Conservation (phyloP, 2,797 vertebrate genomes). For the Psittacula echo region DNA sequence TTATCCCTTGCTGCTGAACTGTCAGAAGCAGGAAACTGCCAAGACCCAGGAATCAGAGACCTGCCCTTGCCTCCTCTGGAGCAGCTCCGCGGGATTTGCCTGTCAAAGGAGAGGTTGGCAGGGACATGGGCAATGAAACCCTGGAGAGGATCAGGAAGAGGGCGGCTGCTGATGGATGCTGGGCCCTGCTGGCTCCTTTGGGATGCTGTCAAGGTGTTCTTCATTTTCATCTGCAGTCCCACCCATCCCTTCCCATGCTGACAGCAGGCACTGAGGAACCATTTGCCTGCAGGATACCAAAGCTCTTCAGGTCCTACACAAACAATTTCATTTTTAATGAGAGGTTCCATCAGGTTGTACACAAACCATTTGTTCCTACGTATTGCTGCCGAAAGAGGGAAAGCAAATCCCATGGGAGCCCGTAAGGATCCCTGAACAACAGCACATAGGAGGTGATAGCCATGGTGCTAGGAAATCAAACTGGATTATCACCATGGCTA, state of each 20-base stretch:
- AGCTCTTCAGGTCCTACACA: background rate
- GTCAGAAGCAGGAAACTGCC: background rate
- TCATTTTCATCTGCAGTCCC: constrained; percentile 27
- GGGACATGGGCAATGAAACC: background rate
- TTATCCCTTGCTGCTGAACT: background rate
- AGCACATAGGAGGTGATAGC: background rate
- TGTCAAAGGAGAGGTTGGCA: background rate
- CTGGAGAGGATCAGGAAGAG: background rate
- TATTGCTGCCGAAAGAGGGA: background rate
- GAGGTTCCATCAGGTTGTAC: background rate
- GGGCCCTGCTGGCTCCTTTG: background rate
- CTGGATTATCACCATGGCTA: background rate
- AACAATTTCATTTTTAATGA: background rate
- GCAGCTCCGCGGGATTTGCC: background rate
- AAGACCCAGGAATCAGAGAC: background rate
- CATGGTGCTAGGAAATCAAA: background rate
- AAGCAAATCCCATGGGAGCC: background rate
- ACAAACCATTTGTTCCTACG: background rate
- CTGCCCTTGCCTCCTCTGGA: background rate
- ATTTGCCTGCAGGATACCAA: background rate
- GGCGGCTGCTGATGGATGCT: background rate
- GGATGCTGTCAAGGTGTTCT: background rate
- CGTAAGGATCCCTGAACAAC: background rate
- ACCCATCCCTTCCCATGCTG: background rate
- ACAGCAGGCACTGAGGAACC: background rate